Conservation (phyloP, 2,797 vertebrate genomes). For the Babyrousa celebensis region DNA sequence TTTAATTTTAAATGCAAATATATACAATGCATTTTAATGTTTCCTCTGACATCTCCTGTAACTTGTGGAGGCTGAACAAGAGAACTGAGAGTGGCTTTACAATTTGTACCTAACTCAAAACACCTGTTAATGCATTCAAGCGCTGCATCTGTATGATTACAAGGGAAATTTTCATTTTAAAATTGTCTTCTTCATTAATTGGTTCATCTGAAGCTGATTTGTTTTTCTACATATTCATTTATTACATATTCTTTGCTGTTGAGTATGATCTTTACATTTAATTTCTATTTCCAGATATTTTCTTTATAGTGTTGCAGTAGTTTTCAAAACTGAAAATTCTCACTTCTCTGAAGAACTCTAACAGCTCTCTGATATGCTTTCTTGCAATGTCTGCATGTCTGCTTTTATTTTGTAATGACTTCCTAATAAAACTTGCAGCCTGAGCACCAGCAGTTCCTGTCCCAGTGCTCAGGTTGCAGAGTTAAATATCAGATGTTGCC, state of each 20-base stretch:
- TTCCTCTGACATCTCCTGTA: constrained; percentile 34
- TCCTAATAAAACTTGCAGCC: background rate
- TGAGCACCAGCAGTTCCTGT: background rate
- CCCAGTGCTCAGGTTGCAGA: background rate
- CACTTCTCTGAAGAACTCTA: constrained; percentile 35
- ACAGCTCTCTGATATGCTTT: background rate
- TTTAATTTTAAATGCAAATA: constrained; percentile 73
- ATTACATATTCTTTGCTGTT: background rate
- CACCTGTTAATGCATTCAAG: background rate
- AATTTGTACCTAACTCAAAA: constrained; percentile 59
- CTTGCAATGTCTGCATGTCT: background rate
- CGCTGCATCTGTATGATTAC: background rate
- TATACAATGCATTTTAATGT: constrained; percentile 46
- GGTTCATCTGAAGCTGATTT: background rate
- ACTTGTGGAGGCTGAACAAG: constrained; percentile 30
- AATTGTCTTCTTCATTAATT: constrained; percentile 38
- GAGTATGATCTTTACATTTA: constrained; percentile 35
- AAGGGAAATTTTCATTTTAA: constrained; percentile 50
- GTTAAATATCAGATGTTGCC: background rate
- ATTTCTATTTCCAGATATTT: constrained; percentile 23
- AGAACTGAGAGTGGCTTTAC: constrained; percentile 41
- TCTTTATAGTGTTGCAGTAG: background rate
- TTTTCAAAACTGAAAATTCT: constrained; percentile 52
- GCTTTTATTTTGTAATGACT: background rate
- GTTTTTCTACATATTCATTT: no score